Evolutionary conservation across 2,888 invertebrate genomes (phyloP).

Genomic region (Iphiclides podalirius): DNA sequence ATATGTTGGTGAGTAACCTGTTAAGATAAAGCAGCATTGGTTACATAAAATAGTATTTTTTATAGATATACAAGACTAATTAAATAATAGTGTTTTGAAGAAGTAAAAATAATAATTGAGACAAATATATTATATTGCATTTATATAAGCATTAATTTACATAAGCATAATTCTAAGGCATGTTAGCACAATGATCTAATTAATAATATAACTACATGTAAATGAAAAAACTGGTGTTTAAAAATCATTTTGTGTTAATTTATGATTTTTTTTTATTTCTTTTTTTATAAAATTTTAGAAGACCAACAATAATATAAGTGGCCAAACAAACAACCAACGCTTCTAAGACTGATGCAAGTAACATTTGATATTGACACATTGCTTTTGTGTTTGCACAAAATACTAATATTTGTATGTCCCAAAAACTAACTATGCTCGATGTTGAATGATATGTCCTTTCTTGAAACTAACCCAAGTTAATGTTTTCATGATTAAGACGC

Average conservation of each 20-base stretch:
- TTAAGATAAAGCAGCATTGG: background rate
- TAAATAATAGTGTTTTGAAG: no score
- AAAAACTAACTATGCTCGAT: constrained; percentile 10
- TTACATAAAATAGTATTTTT: no score
- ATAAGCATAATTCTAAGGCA: background rate
- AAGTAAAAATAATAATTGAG: no score
- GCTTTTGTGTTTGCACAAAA: constrained; percentile 60
- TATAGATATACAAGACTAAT: no score
- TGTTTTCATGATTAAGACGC: background rate
- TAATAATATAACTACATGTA: no score
- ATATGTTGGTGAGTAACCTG: constrained; percentile 88
- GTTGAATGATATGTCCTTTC: background rate
- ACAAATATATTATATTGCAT: no score
- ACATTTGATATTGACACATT: constrained; percentile 57
- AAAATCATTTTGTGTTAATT: no score
- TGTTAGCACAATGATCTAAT: background rate
- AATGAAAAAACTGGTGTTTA: background rate
- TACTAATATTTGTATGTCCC: constrained; percentile 33
- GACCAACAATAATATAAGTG: constrained; percentile 72
- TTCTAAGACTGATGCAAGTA: constrained; percentile 78
- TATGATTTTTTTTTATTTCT: constrained; percentile 11
- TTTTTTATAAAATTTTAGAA: constrained; percentile 67
- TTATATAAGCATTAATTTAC: no score
- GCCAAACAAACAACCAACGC: constrained; percentile 61
- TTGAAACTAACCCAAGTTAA: constrained; percentile 16